Conservation (phyloP, 1,140 invertebrate genomes). For the Hyles euphorbiae region DNA sequence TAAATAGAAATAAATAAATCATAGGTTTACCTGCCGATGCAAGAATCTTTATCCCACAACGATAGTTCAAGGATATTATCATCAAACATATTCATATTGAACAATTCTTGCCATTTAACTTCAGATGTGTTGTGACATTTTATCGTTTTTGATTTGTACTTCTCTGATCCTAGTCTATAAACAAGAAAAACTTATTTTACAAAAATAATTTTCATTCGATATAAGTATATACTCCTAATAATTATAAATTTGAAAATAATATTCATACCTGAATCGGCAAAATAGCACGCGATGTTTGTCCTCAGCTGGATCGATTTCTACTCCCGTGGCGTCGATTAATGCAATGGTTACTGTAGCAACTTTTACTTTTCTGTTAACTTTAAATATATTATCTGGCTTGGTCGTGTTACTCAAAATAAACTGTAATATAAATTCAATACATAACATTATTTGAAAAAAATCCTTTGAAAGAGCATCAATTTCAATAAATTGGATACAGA, state of each 20-base stretch:
- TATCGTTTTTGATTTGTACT: constrained; percentile 52
- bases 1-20: no score
- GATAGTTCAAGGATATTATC: constrained; percentile 48
- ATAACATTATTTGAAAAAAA: not conserved
- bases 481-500: constrained; percentile 2
- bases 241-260: not conserved
- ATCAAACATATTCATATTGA: constrained; percentile 51
- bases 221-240: not conserved
- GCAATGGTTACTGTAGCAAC: constrained; percentile 54
- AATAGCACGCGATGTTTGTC: constrained; percentile 40
- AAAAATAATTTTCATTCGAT: not conserved
- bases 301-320: constrained; percentile 35
- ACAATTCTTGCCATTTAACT: constrained; percentile 57
- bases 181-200: constrained; percentile 3
- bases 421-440: constrained; percentile 34
- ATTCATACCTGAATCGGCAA: constrained; percentile 50
- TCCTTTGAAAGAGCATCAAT: not conserved
- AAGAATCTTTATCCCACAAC: constrained; percentile 47
- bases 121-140: constrained; percentile 29
- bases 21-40: constrained; percentile 40
- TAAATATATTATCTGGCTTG: constrained; percentile 32
- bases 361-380: constrained; percentile 40
- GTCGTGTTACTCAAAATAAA: constrained; percentile 52
- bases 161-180: constrained; percentile 56
- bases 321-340: constrained; percentile 51